Conservation (phyloP, 2,888 invertebrate genomes). For the Euplagia quadripunctaria region DNA sequence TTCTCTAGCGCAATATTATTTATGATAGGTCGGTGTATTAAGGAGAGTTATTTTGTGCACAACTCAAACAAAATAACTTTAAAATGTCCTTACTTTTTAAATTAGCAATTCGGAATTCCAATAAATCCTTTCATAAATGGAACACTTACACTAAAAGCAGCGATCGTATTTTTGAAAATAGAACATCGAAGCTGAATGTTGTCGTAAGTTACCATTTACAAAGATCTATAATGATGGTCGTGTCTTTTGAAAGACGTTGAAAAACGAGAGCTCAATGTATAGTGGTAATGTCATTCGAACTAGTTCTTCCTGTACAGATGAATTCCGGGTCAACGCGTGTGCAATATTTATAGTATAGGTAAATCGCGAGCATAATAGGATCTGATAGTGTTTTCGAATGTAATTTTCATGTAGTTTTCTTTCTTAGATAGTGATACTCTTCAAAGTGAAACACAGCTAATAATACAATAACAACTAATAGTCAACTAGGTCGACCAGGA, state of each 20-base stretch:
- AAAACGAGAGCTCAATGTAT: constrained; percentile 48
- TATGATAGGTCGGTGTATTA: constrained; percentile 35
- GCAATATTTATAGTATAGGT: constrained; percentile 49
- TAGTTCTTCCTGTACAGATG: constrained; percentile 60
- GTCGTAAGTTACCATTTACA: constrained; percentile 44
- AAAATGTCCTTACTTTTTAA: constrained; percentile 22
- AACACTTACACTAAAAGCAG: constrained; percentile 42
- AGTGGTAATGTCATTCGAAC: constrained; percentile 59
- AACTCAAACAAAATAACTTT: constrained; percentile 1
- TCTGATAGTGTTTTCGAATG: not conserved
- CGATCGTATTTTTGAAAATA: constrained; percentile 60
- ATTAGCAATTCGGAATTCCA: constrained; percentile 14
- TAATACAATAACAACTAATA: no score
- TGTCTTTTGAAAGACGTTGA: constrained; percentile 9
- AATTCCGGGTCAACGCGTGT: constrained; percentile 71
- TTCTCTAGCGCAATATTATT: constrained; percentile 48
- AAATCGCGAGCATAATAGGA: constrained; percentile 38
- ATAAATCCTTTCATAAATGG: constrained; percentile 40
- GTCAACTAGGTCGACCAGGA: no score
- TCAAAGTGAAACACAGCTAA: no score
- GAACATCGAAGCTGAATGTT: constrained; percentile 51
- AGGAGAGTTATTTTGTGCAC: constrained; percentile 35
- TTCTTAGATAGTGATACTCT: no score
- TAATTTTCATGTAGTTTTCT: not conserved
- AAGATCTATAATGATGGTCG: constrained; percentile 34